Conservation (phyloP, 2,888 invertebrate genomes). For the Gordius sp. region DNA sequence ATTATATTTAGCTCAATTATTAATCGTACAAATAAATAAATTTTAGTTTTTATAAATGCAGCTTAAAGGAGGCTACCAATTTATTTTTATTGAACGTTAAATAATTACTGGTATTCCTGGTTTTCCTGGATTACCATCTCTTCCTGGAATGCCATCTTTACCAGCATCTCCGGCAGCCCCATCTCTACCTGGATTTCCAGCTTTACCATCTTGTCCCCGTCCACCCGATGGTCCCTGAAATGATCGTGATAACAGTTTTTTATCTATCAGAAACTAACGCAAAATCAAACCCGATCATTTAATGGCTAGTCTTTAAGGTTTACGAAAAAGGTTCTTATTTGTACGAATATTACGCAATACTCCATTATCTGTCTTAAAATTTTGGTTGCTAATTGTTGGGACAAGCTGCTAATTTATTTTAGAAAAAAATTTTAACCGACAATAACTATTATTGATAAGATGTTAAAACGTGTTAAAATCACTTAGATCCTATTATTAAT, state of each 20-base stretch:
- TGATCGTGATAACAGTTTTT: neutral
- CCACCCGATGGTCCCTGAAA: slow-evolving; percentile 8
- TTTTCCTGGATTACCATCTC: slow-evolving; percentile 3
- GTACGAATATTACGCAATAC: too few relatives aligned
- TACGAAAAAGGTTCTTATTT: too few relatives aligned
- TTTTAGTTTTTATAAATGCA: neutral
- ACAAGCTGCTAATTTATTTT: too few relatives aligned
- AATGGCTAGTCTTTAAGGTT: too few relatives aligned
- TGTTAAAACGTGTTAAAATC: too few relatives aligned
- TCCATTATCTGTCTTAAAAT: too few relatives aligned
- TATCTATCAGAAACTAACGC: too few relatives aligned
- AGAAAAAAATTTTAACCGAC: too few relatives aligned
- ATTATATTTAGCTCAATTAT: neutral
- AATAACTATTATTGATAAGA: too few relatives aligned
- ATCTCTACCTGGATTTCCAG: slow-evolving; percentile 14
- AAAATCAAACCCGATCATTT: too few relatives aligned
- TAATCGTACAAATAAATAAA: neutral
- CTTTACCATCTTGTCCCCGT: slow-evolving; percentile 1
- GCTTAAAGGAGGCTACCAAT: neutral
- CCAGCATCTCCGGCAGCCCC: slow-evolving; percentile 9
- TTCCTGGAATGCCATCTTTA: slow-evolving; percentile 8
- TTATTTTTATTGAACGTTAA: neutral
- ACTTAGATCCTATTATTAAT: too few relatives aligned
- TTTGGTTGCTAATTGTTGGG: too few relatives aligned
- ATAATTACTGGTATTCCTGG: slow-evolving; percentile 10